Evolutionary conservation across 1,140 invertebrate genomes (phyloP), one percentile per base, ranked within the genome.

Genomic region (Pseudomyrmex cubaensis): DNA sequence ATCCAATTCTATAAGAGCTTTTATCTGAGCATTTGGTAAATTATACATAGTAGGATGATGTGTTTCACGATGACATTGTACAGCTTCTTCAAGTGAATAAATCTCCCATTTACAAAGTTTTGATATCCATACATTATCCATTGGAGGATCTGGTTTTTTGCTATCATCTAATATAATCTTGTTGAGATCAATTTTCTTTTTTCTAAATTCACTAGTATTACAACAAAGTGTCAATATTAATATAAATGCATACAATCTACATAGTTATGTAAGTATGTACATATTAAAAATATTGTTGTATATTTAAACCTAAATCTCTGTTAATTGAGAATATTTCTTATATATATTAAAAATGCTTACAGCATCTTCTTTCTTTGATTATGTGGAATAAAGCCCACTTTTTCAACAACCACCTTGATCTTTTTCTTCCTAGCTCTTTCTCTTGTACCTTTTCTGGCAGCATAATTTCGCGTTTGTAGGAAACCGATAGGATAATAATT

Each of bases 1-100:
- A 90, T 98, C 96, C 1, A 98, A 90, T 92, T 98, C 97, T 82
- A 98, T 93, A 50, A 94, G 94, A 46, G 96, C 95, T 84, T 94
- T 95, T 0, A 98, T 86, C 20, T 95, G 89, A 12, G 97, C 95
- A 93, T 96, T 94, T 1, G 97, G 96, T 59, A 93, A 90, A 94
- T 98, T 97, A 78, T 96, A 96, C 93, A 98, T 96, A 52, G 96
- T 96, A 0, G 97, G 96, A 92, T 98, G 96, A 92, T 97, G 96
- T 0, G 95, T 96, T 93, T 98, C 97, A 66, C 96, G 95, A 90
- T 97, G 96, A 87, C 94, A 95, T 75, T 96, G 91, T 8, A 98
- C 93, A n/a, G 97, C 97, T 90, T 98, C 97, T 50, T 93, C 93
- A 15, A 97, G 95, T 2, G 95, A 92, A 93, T 97, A 97, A 0